Evolutionary conservation across 1,140 invertebrate genomes (phyloP).

Genomic region (Aphis gossypii): DNA sequence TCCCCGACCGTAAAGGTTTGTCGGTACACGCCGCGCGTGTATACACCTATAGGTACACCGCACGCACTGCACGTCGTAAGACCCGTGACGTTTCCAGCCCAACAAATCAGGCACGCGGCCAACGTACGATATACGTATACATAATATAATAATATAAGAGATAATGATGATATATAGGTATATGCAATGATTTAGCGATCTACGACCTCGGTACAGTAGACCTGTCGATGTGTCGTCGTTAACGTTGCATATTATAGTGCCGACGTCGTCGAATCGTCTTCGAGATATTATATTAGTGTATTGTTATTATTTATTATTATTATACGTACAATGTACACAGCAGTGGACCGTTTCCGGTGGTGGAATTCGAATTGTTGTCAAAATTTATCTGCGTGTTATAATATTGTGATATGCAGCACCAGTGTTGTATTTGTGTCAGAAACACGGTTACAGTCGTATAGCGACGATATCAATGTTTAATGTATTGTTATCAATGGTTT

Average conservation of each 20-base stretch:
- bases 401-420: too few relatives aligned
- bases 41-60: background rate
- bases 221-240: background rate
- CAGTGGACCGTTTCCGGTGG: too few relatives aligned
- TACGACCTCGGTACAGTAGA: background rate
- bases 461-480: too few relatives aligned
- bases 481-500: too few relatives aligned
- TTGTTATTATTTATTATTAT: too few relatives aligned
- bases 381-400: too few relatives aligned
- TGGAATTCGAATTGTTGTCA: too few relatives aligned
- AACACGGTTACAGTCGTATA: too few relatives aligned
- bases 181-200: background rate
- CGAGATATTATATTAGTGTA: background rate
- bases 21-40: background rate
- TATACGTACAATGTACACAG: too few relatives aligned
- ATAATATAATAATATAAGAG: background rate
- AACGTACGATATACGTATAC: background rate
- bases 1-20: background rate
- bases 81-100: constrained; percentile 10
- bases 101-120: constrained; percentile 23
- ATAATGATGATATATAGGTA: background rate
- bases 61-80: background rate
- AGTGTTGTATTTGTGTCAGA: too few relatives aligned
- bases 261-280: too few relatives aligned
- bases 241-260: background rate